These are phyloP conservation scores for Lasius platythorax DNA, from an alignment of 2,888 invertebrate species.

Conservation along the genomic window DNA sequence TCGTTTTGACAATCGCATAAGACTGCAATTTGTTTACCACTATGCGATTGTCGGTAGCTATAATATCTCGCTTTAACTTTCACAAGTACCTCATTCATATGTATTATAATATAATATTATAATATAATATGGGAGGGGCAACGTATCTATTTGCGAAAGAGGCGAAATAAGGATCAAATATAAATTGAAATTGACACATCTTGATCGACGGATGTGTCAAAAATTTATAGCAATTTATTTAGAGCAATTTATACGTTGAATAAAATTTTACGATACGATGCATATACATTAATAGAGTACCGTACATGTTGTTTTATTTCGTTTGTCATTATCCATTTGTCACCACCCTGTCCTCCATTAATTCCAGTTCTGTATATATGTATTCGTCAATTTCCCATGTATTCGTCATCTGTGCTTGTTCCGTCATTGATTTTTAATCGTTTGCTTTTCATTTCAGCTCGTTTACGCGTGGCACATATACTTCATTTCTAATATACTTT, in stretches of 20 bases:
- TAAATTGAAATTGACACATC: background rate
- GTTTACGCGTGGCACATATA: conserved; percentile 8
- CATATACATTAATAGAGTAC: conserved; percentile 65
- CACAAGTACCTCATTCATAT: background rate
- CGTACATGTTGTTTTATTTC: conserved; percentile 74
- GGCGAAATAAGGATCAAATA: background rate
- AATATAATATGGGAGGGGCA: background rate
- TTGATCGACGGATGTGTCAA: background rate
- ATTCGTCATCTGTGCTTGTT: conserved; percentile 35
- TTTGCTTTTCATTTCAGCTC: conserved; percentile 47
- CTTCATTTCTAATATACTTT: conserved; percentile 29
- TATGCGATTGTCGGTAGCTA: background rate
- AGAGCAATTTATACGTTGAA: conserved; percentile 6
- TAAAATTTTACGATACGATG: conserved; percentile 36
- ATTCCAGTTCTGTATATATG: conserved; percentile 3
- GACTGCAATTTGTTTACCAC: background rate
- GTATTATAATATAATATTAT: background rate
- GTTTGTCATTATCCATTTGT: conserved; percentile 58
- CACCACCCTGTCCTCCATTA: conserved; percentile 1
- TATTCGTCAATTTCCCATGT: background rate
- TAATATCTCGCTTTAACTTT: background rate
- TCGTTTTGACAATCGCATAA: conserved; percentile 4
- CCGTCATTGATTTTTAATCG: conserved; percentile 41
- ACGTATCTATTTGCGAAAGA: conserved; percentile 17
- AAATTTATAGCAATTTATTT: background rate